phyloP scores from a whole-genome alignment of 2,113 vertebrate species.

The Chloroceryle aenea region DNA sequence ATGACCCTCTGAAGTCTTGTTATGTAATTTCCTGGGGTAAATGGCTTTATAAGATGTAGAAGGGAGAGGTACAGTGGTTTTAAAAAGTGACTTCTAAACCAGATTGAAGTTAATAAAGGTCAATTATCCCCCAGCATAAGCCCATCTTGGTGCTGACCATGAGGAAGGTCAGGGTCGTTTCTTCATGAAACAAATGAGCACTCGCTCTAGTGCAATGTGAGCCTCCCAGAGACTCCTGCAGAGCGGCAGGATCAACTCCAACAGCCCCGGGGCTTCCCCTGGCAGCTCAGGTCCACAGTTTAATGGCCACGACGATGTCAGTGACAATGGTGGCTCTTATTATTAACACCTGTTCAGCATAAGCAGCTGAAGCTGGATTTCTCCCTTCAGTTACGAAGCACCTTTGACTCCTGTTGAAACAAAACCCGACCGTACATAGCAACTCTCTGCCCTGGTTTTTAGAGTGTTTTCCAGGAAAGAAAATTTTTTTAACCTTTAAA shows the following conservation, averaged over 20 bases:
- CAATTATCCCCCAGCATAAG: background rate
- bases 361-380: background rate
- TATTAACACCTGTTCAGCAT: background rate
- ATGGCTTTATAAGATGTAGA: background rate
- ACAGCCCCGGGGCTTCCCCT: background rate
- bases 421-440: background rate
- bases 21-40: background rate
- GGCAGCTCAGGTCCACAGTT: background rate
- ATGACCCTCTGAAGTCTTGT: background rate
- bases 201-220: too few species aligned
- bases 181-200: background rate
- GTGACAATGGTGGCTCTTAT: background rate
- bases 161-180: background rate
- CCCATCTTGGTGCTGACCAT: background rate
- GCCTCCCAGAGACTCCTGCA: background rate
- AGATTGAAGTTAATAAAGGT: background rate
- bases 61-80: background rate
- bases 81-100: background rate
- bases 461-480: background rate
- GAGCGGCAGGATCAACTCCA: background rate
- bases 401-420: background rate
- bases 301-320: background rate
- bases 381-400: background rate
- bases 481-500: background rate
- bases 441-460: background rate